Evolutionary conservation across 1,140 invertebrate genomes (phyloP).

Genomic region (Drosophila navojoa): DNA sequence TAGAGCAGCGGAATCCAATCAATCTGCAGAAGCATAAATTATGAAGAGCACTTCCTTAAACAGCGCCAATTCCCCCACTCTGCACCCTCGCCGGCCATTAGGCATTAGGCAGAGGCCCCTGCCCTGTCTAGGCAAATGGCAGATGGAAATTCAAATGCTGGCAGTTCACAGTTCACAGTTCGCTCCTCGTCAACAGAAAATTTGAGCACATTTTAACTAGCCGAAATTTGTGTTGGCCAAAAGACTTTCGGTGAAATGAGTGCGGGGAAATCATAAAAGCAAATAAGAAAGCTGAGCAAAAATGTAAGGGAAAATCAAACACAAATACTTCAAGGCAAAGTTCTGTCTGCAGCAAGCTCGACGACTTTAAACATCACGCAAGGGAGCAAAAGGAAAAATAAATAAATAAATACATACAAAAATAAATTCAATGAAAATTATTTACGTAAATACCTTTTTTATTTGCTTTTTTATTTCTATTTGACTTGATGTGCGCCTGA

Average conservation of each 20-base stretch:
- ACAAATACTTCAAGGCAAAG: constrained; percentile 36
- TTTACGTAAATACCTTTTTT: constrained; percentile 35
- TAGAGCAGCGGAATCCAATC: no score
- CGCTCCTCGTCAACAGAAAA: background rate
- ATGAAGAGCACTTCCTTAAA: no score
- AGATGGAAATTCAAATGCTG: no score
- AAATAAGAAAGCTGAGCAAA: constrained; percentile 51
- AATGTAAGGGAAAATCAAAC: constrained; percentile 25
- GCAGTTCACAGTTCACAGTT: background rate
- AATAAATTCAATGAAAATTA: constrained; percentile 63
- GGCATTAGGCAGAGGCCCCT: no score
- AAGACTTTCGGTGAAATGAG: constrained; percentile 34
- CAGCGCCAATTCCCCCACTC: no score
- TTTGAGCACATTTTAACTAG: constrained; percentile 17
- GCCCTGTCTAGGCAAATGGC: no score
- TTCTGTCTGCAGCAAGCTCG: constrained; percentile 22
- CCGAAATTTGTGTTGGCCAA: background rate
- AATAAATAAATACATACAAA: background rate
- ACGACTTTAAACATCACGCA: constrained; percentile 52
- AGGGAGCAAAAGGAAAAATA: constrained; percentile 55
- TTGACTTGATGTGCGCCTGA: constrained; percentile 73
- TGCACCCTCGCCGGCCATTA: no score
- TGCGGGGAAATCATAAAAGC: constrained; percentile 51
- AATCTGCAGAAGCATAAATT: no score
- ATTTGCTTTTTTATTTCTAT: constrained; percentile 52